Base-by-base conservation (phyloP, 2,797 vertebrate genomes). In the Hyperoplus lanceolatus region DNA sequence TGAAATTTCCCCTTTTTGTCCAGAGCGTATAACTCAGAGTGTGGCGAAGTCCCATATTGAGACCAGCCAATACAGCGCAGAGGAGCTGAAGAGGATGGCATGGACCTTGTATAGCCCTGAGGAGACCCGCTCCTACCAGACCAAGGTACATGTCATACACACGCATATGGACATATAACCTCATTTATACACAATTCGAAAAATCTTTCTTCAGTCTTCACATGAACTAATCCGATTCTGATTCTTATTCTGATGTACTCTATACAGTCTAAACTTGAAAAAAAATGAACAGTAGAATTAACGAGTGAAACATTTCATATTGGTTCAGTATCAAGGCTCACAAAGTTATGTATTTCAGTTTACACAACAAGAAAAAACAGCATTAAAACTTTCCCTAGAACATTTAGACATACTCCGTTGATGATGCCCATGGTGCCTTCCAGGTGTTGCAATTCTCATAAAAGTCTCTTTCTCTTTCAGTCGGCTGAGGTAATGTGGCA, bases 401-500 rank as follows among this genome's bases (percentile, higher is more conserved):
- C 57, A 78, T 71, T 60, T 5, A 14, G 0, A 63, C 38, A 21
- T 6, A 9, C 5, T 61, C 6, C 4, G 6, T 65, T n/a, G 21
- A 51, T 67, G 48, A 29, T 29, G 29, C 3, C 29, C 29, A 4
- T 38, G 53, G 45, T 68, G 41, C 14, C 18, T 59, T 6, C 21
- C 16, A 13, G 41, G 13, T 45, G 8, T 66, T 69, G 14, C 14
- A 14, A 1, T 68, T 65, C 42, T 79, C 2, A 65, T 29, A 11
- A 50, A 87, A 64, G 18, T 39, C 14, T 64, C 49, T 76, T 77
- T 87, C 79, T 82, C 43, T 70, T 3, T 6, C 91, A 98, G 97
- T 94, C 96, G 70, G 96, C 96, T 0, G 97, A 98, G 84, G 90
- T 83, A 75, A 96, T 98, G 96, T 97, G 97, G 97, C 97, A 97